These are phyloP conservation scores for Hiodon tergisus DNA, from an alignment of 2,113 vertebrate species.

Conservation along the genomic window DNA sequence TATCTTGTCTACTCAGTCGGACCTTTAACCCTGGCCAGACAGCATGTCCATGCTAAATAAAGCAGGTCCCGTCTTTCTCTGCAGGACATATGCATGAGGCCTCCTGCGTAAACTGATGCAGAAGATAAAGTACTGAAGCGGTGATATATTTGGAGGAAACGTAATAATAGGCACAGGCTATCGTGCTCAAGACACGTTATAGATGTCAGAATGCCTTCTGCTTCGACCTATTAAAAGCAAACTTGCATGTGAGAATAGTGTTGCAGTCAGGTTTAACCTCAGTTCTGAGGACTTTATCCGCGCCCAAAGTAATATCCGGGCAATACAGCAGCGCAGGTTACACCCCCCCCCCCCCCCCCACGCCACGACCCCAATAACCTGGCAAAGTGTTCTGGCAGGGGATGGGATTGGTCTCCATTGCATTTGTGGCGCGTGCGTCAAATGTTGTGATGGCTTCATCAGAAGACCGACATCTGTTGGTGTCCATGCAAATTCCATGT, in stretches of 20 bases:
- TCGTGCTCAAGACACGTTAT: constrained; percentile 24
- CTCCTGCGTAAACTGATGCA: too few species aligned
- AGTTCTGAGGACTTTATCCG: constrained; percentile 41
- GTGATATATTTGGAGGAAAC: background rate
- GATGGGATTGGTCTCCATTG: constrained; percentile 42
- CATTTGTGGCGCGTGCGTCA: constrained; percentile 42
- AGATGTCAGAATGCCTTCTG: constrained; percentile 37
- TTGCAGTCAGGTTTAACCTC: constrained; percentile 44
- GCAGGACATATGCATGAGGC: too few species aligned
- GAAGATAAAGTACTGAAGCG: background rate
- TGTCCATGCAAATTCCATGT: constrained; percentile 9
- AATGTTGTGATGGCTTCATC: constrained; percentile 43
- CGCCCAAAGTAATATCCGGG: constrained; percentile 37
- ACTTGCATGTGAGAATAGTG: constrained; percentile 44
- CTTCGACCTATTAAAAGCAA: constrained; percentile 48
- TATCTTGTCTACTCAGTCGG: too few species aligned
- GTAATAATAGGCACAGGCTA: background rate
- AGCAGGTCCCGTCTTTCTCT: too few species aligned
- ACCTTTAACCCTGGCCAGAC: too few species aligned
- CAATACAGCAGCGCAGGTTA: constrained; percentile 26
- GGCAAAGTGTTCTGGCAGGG: constrained; percentile 37
- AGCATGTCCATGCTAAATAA: too few species aligned
- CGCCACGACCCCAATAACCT: constrained; percentile 48
- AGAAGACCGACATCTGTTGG: constrained; percentile 23
- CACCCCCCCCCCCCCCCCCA: constrained; percentile 36